These are phyloP conservation scores for Arvicanthis niloticus DNA, from an alignment of 2,113 vertebrate species.

Conservation along the genomic window DNA sequence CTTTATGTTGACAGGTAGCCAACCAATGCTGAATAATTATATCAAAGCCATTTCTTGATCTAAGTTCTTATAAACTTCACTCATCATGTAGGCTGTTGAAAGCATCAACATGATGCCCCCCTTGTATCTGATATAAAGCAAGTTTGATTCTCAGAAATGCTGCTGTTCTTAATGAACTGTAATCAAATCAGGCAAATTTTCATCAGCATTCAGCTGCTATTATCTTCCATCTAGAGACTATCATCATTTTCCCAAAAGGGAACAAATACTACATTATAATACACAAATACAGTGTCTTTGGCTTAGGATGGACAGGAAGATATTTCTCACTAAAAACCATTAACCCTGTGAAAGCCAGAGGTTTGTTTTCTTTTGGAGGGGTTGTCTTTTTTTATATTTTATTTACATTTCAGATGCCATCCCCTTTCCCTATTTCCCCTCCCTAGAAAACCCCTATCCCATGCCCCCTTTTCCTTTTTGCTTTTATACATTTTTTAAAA, in stretches of 20 bases:
- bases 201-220: constrained; percentile 81
- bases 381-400: too few relatives aligned
- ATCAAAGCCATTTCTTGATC: constrained; percentile 64
- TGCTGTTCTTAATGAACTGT: constrained; percentile 80
- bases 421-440: too few relatives aligned
- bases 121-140: constrained; percentile 74
- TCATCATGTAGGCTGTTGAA: constrained; percentile 79
- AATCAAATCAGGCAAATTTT: constrained; percentile 83
- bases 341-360: constrained; percentile 49
- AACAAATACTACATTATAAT: constrained; percentile 63
- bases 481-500: too few relatives aligned
- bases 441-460: too few relatives aligned
- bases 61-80: constrained; percentile 72
- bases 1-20: constrained; percentile 31
- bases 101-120: constrained; percentile 77
- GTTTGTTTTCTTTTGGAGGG: neutral
- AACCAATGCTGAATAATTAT: constrained; percentile 77
- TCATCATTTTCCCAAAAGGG: constrained; percentile 69
- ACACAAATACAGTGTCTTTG: constrained; percentile 65
- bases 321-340: constrained; percentile 44
- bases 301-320: constrained; percentile 64
- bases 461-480: too few relatives aligned
- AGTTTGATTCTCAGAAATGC: constrained; percentile 73
- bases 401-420: too few relatives aligned
- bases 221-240: constrained; percentile 69